Percentiles rank a stretch among this genome's conserved stretches.
These are phyloP conservation scores for Melanogrammus aeglefinus DNA, from an alignment of 2,797 vertebrate species.

Conservation along the genomic window DNA sequence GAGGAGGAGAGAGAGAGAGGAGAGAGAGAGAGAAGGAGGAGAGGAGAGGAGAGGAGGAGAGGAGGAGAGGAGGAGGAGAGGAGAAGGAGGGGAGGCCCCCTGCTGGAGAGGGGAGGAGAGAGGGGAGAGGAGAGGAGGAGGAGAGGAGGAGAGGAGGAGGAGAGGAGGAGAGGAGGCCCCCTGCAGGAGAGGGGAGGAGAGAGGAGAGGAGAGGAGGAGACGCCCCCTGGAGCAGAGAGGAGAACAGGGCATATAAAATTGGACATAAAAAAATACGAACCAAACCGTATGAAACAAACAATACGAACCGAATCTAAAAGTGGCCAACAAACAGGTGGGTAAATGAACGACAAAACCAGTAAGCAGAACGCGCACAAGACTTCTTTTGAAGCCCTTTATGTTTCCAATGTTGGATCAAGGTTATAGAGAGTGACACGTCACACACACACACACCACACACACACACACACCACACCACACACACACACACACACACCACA, in stretches of 20 bases:
- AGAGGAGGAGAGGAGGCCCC: slow-evolving; percentile 25
- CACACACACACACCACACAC: not conserved
- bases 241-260: slow-evolving; percentile 24
- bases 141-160: slow-evolving; percentile 15
- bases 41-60: too few relatives aligned
- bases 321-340: not conserved
- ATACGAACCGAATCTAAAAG: not conserved
- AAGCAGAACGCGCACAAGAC: not conserved
- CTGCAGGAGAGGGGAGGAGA: slow-evolving; percentile 16
- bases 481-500: too few relatives aligned
- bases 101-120: not conserved
- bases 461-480: too few relatives aligned
- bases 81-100: not conserved
- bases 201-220: slow-evolving; percentile 51
- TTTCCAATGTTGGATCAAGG: not conserved
- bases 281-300: not conserved
- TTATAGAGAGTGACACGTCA: not conserved
- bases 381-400: not conserved
- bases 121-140: too few relatives aligned
- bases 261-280: not conserved
- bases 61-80: too few relatives aligned
- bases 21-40: too few relatives aligned
- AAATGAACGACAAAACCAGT: not conserved
- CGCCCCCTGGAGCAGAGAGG: too few relatives aligned
- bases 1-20: too few relatives aligned